Evolutionary conservation across 2,113 vertebrate species (phyloP).

Genomic region (Nothoprocta pentlandii): DNA sequence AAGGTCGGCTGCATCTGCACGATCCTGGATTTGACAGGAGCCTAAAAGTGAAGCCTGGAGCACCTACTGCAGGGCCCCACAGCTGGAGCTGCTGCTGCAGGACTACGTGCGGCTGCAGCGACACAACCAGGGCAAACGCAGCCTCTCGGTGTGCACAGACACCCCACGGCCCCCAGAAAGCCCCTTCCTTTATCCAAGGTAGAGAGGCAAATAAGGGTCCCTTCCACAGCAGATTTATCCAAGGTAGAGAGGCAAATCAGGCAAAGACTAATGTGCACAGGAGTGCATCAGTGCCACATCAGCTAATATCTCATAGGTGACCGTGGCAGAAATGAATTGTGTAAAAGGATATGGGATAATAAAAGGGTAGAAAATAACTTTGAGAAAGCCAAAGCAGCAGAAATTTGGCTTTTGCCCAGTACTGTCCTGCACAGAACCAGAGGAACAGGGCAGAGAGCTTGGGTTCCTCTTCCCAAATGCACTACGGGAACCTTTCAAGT

Average conservation of each 20-base stretch:
- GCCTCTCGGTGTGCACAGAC: background rate
- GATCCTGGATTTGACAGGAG: background rate
- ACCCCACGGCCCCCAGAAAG: background rate
- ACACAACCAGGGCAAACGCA: background rate
- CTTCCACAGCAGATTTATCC: background rate
- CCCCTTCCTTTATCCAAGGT: background rate
- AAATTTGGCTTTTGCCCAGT: background rate
- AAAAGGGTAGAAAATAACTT: background rate
- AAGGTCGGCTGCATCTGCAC: background rate
- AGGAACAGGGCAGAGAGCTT: background rate
- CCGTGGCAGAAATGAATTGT: no score
- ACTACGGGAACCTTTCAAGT: rapidly evolving
- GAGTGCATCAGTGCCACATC: background rate
- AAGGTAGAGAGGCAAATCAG: background rate
- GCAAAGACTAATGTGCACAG: background rate
- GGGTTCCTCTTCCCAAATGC: background rate
- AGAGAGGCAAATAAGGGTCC: background rate
- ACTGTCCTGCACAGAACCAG: background rate
- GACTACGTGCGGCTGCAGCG: background rate
- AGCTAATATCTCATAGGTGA: background rate
- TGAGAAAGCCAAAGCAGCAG: background rate
- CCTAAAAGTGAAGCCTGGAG: background rate
- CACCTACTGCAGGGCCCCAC: background rate
- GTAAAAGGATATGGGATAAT: background rate
- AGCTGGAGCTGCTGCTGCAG: background rate